Evolutionary conservation across 2,888 invertebrate genomes (phyloP).

Genomic region (Cacoxenus indagator): DNA sequence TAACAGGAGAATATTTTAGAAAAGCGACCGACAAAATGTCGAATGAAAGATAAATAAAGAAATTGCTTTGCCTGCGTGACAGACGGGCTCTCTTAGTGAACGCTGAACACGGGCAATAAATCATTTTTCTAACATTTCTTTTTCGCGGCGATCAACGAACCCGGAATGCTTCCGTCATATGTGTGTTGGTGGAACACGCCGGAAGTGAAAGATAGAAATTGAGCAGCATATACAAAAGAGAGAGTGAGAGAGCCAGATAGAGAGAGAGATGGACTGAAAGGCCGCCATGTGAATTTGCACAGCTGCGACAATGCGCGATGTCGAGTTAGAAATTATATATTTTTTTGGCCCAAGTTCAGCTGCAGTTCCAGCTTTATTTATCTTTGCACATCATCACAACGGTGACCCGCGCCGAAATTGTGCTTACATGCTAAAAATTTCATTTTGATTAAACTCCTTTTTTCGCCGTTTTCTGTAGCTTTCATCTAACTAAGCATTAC

Average conservation of each 20-base stretch:
- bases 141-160: not conserved
- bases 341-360: conserved; percentile 42
- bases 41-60: conserved; percentile 63
- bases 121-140: conserved; percentile 8
- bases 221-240: not conserved
- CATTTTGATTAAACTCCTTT: not conserved
- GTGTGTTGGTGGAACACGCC: not conserved
- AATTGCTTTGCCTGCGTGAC: conserved; percentile 26
- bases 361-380: conserved; percentile 33
- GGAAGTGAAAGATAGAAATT: not conserved
- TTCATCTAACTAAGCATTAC: conserved; percentile 34
- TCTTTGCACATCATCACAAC: conserved; percentile 27
- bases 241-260: not conserved
- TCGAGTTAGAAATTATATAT: conserved; percentile 46
- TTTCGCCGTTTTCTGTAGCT: not conserved
- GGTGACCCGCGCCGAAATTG: conserved; percentile 31
- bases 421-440: conserved; percentile 40
- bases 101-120: conserved; percentile 26
- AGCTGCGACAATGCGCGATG: conserved; percentile 41
- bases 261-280: conserved; percentile 4
- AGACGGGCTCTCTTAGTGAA: not conserved
- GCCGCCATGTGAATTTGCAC: conserved; percentile 48
- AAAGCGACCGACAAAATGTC: conserved; percentile 58
- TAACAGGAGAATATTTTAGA: conserved; percentile 59
- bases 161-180: not conserved